These are phyloP conservation scores for Ommatoiulus sabulosus DNA, from an alignment of 2,888 invertebrate species.

Conservation along the genomic window DNA sequence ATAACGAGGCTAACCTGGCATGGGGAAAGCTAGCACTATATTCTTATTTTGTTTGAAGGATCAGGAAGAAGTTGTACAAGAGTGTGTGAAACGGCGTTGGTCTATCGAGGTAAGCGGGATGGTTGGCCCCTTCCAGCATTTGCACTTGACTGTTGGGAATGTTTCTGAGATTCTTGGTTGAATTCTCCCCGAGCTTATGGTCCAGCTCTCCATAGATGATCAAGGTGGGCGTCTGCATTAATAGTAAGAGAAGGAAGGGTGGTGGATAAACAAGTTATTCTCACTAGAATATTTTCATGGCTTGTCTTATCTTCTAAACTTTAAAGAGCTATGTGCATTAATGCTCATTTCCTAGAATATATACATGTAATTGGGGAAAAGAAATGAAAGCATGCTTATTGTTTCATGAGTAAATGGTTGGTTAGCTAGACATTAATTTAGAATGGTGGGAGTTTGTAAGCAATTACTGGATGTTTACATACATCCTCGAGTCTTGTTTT, in stretches of 20 bases:
- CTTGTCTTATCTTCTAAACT: too few species aligned
- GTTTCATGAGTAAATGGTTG: too few species aligned
- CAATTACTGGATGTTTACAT: too few species aligned
- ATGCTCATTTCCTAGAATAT: too few species aligned
- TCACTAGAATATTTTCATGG: background rate
- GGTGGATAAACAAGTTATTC: background rate
- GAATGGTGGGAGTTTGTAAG: too few species aligned
- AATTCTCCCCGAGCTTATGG: slow-evolving; percentile 64
- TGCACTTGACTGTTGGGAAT: slow-evolving; percentile 67
- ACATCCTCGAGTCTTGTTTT: too few species aligned
- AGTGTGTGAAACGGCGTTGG: slow-evolving; percentile 68
- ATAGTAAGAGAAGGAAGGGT: background rate
- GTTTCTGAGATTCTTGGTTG: slow-evolving; percentile 65
- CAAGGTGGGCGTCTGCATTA: slow-evolving; percentile 68
- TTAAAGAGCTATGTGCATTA: too few species aligned
- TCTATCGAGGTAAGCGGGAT: slow-evolving; percentile 69
- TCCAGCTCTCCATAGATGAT: slow-evolving; percentile 70
- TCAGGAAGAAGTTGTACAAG: slow-evolving; percentile 67
- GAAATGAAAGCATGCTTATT: too few species aligned
- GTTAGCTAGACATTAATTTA: too few species aligned
- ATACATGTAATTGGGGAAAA: too few species aligned
- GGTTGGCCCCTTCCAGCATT: slow-evolving; percentile 67
- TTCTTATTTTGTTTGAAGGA: slow-evolving; percentile 36
- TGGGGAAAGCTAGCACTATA: background rate
- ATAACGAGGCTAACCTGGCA: background rate